These are phyloP conservation scores for Trypoxylus dichotomus DNA, from an alignment of 1,140 invertebrate genomes.

Conservation along the genomic window DNA sequence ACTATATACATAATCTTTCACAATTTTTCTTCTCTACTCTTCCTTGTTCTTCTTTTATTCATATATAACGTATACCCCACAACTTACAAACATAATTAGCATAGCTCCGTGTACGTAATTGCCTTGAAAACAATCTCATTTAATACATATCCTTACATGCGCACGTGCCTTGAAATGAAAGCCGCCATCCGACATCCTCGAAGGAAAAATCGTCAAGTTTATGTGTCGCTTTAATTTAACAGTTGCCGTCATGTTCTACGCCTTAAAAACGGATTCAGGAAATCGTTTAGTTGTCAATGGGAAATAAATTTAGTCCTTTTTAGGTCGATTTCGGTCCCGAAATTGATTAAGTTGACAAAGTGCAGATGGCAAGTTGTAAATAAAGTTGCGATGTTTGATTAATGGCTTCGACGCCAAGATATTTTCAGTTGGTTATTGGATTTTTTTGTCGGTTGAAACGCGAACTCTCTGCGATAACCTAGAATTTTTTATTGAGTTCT, in stretches of 20 bases:
- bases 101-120: too few relatives aligned
- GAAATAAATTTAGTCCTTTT: background rate
- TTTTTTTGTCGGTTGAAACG: background rate
- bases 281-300: background rate
- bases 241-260: background rate
- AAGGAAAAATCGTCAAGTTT: background rate
- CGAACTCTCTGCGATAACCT: too few relatives aligned
- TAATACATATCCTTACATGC: too few relatives aligned
- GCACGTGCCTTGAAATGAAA: too few relatives aligned
- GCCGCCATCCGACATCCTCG: too few relatives aligned
- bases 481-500: too few relatives aligned
- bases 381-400: background rate
- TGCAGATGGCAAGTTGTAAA: constrained; percentile 6
- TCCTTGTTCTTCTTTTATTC: too few relatives aligned
- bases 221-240: background rate
- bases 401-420: background rate
- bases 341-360: constrained; percentile 3
- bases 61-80: too few relatives aligned
- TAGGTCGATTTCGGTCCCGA: background rate
- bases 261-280: constrained; percentile 1
- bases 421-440: background rate
- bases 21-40: too few relatives aligned
- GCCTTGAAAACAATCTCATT: too few relatives aligned
- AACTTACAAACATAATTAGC: too few relatives aligned
- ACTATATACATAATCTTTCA: too few relatives aligned